Evolutionary conservation across 1,140 invertebrate genomes (phyloP), one percentile per base, ranked within the genome.

Genomic region (Eurosta solidaginis): DNA sequence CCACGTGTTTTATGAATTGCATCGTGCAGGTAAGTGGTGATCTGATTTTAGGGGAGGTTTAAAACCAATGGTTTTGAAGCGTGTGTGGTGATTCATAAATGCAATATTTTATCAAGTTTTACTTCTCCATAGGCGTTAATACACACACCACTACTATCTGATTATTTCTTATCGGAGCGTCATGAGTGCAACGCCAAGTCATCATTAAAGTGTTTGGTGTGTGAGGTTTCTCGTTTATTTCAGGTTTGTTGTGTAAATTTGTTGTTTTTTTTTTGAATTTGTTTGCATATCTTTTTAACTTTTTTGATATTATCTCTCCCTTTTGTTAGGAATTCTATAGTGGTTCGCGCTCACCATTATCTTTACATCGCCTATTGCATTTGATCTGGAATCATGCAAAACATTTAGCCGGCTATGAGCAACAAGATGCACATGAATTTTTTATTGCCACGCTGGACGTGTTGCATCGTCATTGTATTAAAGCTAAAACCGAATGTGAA

Each of bases 351-450:
- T 93, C 93, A 4, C 96, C 97, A 0, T 89, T 98, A 83, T 96
- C 96, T 17, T 91, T 98, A 47, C 94, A 96, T 87, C 93, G 94
- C 47, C 89, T 99, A 50, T 90, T 99, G 73, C 94, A 98, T 89
- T 90, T 99, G 82, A 97, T 98, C 81, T 99, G 98, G 97, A 98
- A 95, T 3, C 96, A 98, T 88, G 97, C 96, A 36, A 92, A 94
- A 78, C 96, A 99, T 88, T 91, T 99, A 80, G 96, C 97, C 40
- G 96, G 97, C 45, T 97, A 98, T 88, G 96, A 98, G 85, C 97
- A 99, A 87, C 97, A 99, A 88, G 98, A 99, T 89, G 97, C 98
- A 76, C 98, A 99, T 86, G 98, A 99, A 90, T 99, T 99, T 89
- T 98, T 99, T 83, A 98, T 99, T 74, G 96, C 97, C 20, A 96